A percentile compares a stretch with the other conserved stretches of the same genome.
Evolutionary conservation across 2,888 invertebrate genomes (phyloP).

Genomic region (Tipula unca): DNA sequence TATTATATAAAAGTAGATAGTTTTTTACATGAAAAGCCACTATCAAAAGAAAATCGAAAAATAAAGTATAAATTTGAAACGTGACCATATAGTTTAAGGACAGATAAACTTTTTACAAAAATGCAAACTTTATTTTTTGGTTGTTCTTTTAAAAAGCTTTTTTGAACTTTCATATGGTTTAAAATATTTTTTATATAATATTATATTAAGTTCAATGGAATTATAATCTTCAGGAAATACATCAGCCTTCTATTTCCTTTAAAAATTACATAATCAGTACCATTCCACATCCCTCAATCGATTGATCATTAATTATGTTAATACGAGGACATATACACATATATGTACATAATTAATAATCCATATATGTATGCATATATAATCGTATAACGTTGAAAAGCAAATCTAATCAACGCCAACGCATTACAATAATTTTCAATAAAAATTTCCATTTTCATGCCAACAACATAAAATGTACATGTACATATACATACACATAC

Average conservation of each 20-base stretch:
- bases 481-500: not conserved
- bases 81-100: no score
- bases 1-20: no score
- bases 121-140: no score
- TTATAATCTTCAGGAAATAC: not conserved
- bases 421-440: not conserved
- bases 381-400: not conserved
- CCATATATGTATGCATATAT: not conserved
- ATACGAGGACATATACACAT: not conserved
- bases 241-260: not conserved
- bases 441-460: not conserved
- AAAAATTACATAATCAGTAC: not conserved
- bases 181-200: not conserved
- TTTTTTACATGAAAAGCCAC: no score
- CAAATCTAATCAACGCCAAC: not conserved
- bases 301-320: not conserved
- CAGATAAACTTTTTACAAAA: no score
- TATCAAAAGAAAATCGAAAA: no score
- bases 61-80: no score
- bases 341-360: not conserved
- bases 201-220: not conserved
- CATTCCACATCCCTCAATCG: not conserved
- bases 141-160: no score
- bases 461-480: not conserved
- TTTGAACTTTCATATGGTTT: not conserved